Base-by-base conservation (phyloP, 2,113 vertebrate genomes). In the Monopterus albus region DNA sequence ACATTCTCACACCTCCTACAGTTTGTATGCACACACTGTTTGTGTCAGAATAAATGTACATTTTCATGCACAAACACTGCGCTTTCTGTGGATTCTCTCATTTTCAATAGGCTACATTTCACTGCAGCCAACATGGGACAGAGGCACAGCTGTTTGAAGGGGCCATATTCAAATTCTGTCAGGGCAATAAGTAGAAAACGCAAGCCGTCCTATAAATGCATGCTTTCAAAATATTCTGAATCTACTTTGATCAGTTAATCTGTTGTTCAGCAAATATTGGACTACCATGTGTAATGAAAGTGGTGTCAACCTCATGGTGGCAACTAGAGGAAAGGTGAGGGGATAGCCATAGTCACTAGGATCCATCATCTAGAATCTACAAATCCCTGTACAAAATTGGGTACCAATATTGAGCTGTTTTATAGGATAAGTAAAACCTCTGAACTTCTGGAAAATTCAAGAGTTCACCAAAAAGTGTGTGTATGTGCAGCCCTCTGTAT, bases 41-140 rank as follows among this genome's bases (percentile, higher is more conserved):
- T 35, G 21, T 52, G 55, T 79, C 28, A 18, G 21, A 56, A 43
- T 62, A 64, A 56, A 72, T 63, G 38, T 18, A 38, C 23, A 11
- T 28, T 23, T n/a, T 59, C 20, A 53, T 39, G 47, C 61, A 57
- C 29, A 55, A 4, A 5, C 29, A 40, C 21, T 35, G 12, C 39
- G 29, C 65, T 65, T 57, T 72, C 59, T 71, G 61, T 79, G 52
- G 33, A 68, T 87, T 72, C 42, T 78, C 36, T 53, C 36, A 72
- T 82, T 72, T 63, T 43, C 46, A 55, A 33, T 59, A 31, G 62
- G 62, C 65, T 66, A 56, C 52, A 79, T 52, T 75, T 71, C 39
- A 55, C 29, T 65, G 60, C 52, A 56, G 58, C 20, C 70, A 67
- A 49, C 56, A 28, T 38, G 51, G 71, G 51, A 47, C 59, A 50